Conservation (phyloP, 2,113 vertebrate species). For the Taurulus bubalis region DNA sequence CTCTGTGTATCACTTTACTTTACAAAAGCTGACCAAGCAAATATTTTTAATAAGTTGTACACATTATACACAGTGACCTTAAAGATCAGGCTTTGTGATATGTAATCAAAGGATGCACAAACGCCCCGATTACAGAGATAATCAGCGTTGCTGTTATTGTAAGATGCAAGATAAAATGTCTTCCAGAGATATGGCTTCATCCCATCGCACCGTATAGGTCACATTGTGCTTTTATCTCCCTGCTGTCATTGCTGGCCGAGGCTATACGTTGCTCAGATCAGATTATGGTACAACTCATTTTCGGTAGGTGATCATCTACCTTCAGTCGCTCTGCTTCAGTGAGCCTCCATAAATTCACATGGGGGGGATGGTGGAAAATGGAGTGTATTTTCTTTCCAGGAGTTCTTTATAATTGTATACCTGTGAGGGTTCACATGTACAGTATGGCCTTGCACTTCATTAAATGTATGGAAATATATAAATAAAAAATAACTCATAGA, state of each 20-base stretch:
- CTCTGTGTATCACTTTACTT: constrained; percentile 8
- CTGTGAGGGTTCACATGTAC: constrained; percentile 18
- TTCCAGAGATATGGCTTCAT: constrained; percentile 38
- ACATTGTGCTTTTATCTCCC: constrained; percentile 67
- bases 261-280: constrained; percentile 67
- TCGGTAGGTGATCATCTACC: constrained; percentile 27
- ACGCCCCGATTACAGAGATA: constrained; percentile 47
- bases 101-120: constrained; percentile 40
- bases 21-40: constrained; percentile 10
- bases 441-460: constrained; percentile 51
- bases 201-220: constrained; percentile 52
- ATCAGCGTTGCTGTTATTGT: constrained; percentile 54
- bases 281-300: constrained; percentile 72
- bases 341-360: constrained; percentile 59
- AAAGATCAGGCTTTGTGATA: constrained; percentile 13
- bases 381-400: constrained; percentile 45
- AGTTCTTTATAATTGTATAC: neutral
- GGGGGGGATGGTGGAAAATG: constrained; percentile 46
- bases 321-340: constrained; percentile 52
- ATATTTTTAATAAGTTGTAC: constrained; percentile 8
- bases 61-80: constrained; percentile 34
- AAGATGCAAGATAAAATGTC: constrained; percentile 56
- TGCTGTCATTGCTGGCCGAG: constrained; percentile 41
- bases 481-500: constrained; percentile 61
- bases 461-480: constrained; percentile 68